Conservation (phyloP, 2,113 vertebrate species). For the Argyrosomus japonicus region DNA sequence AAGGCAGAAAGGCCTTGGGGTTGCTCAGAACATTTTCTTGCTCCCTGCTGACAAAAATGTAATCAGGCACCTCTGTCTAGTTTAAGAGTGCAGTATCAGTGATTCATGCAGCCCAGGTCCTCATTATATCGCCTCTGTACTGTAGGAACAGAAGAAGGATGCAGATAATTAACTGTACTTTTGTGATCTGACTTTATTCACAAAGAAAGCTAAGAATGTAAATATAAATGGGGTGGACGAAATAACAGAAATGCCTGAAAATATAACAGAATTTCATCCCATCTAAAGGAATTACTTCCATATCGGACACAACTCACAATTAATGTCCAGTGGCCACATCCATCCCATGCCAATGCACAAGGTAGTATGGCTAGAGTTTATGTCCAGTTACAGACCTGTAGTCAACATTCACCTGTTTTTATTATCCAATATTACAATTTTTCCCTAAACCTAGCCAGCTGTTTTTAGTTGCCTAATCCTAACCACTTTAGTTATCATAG, state of each 20-base stretch:
- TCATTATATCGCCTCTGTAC: constrained; percentile 38
- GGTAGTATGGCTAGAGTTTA: no score
- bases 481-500: no score
- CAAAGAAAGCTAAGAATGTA: neutral
- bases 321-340: neutral
- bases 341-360: neutral
- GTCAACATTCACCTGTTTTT: neutral
- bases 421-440: neutral
- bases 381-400: no score
- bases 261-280: neutral
- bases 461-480: no score
- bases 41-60: constrained; percentile 73
- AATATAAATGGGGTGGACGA: neutral
- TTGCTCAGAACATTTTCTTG: constrained; percentile 56
- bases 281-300: neutral
- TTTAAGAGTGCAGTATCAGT: constrained; percentile 57
- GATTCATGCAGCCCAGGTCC: constrained; percentile 54
- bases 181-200: neutral
- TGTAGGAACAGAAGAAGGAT: constrained; percentile 34
- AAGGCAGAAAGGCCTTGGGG: constrained; percentile 60
- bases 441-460: neutral
- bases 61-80: constrained; percentile 70
- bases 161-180: constrained; percentile 39
- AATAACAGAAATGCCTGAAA: neutral
- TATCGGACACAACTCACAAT: neutral